These are phyloP conservation scores for Drosophila mercatorum DNA, from an alignment of 2,888 invertebrate genomes.

Conservation along the genomic window DNA sequence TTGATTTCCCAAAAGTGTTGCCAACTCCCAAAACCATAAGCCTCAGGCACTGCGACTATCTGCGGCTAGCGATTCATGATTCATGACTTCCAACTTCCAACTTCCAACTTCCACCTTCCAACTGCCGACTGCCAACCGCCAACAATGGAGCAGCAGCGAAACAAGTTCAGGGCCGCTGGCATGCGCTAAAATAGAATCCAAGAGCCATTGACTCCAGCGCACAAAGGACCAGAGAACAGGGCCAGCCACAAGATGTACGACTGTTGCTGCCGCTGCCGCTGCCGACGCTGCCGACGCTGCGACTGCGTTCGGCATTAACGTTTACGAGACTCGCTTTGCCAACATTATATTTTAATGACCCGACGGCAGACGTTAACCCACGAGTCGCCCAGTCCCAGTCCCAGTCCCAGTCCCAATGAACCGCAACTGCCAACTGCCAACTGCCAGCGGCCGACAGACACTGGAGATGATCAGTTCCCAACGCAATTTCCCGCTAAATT, in stretches of 20 bases:
- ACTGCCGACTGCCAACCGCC: constrained; percentile 9
- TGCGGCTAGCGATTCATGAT: constrained; percentile 17
- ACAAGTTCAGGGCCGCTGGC: constrained; percentile 73
- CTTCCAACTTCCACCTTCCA: constrained; percentile 6
- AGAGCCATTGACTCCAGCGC: constrained; percentile 56
- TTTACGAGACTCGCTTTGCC: constrained; percentile 39
- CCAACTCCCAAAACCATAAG: not conserved
- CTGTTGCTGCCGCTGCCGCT: constrained; percentile 18
- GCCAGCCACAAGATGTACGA: constrained; percentile 42
- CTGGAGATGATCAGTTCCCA: constrained; percentile 6
- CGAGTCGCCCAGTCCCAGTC: not conserved
- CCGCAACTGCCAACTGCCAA: constrained; percentile 24
- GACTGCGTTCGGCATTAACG: constrained; percentile 28
- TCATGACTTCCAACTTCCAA: constrained; percentile 29
- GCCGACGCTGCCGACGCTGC: not conserved
- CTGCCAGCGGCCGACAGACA: not conserved
- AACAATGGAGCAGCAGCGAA: constrained; percentile 35
- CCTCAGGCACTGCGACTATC: not conserved
- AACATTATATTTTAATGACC: constrained; percentile 58
- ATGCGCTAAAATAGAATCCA: constrained; percentile 56
- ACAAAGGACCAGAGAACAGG: constrained; percentile 50
- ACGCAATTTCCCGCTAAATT: constrained; percentile 7
- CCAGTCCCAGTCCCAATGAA: constrained; percentile 25
- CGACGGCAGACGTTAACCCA: constrained; percentile 35
- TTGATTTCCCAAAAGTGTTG: not conserved